A percentile compares a stretch with the other conserved stretches of the same genome.
These are phyloP conservation scores for Sebastes alutus DNA, from an alignment of 2,797 vertebrate species.

Conservation along the genomic window DNA sequence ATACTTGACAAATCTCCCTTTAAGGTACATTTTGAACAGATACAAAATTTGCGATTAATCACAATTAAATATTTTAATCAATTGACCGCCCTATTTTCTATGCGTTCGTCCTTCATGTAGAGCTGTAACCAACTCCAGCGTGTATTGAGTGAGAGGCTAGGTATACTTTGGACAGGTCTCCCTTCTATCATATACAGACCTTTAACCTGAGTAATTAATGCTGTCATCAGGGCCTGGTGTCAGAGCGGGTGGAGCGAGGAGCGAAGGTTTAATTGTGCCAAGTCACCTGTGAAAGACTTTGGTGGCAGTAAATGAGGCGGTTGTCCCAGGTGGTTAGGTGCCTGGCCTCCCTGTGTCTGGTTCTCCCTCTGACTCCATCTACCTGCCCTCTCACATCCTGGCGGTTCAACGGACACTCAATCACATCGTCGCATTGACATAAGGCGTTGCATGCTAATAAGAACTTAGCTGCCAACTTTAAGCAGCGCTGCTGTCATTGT, in stretches of 20 bases:
- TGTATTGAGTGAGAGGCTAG: neutral
- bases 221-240: conserved; percentile 34
- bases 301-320: conserved; percentile 64
- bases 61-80: too few species aligned
- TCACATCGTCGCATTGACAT: conserved; percentile 38
- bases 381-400: neutral
- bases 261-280: conserved; percentile 59
- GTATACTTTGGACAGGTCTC: neutral
- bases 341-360: neutral
- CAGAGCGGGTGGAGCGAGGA: conserved; percentile 30
- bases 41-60: too few species aligned
- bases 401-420: conserved; percentile 10
- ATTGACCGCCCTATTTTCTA: too few species aligned
- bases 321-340: conserved; percentile 46
- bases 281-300: conserved; percentile 70
- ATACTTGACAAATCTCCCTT: too few species aligned
- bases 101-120: neutral
- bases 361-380: neutral
- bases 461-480: conserved; percentile 15
- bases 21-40: too few species aligned
- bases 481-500: neutral
- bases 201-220: conserved; percentile 27
- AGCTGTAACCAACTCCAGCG: neutral
- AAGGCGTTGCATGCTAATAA: conserved; percentile 53
- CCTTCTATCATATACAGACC: neutral